These are phyloP conservation scores for Ceyx cyanopectus DNA, from an alignment of 2,113 vertebrate species.

Conservation along the genomic window DNA sequence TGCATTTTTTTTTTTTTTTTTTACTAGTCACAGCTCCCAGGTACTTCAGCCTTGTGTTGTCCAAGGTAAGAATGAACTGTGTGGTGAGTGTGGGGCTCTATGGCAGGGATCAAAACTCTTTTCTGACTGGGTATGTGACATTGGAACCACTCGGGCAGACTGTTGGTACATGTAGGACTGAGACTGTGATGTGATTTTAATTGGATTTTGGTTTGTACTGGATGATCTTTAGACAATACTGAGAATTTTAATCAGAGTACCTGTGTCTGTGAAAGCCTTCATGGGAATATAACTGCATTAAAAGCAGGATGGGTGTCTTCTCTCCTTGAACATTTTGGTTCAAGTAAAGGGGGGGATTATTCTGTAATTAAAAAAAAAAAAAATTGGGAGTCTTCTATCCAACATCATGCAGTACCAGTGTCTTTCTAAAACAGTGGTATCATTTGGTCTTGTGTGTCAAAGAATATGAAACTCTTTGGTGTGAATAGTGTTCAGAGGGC, in stretches of 20 bases:
- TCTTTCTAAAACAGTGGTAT: not conserved
- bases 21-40: not conserved
- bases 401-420: not conserved
- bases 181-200: constrained; percentile 15
- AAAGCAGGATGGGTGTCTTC: not conserved
- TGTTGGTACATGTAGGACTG: not conserved
- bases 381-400: not conserved
- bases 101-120: not conserved
- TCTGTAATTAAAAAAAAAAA: not conserved
- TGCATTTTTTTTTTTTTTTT: not conserved
- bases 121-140: not conserved
- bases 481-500: not conserved
- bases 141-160: not conserved
- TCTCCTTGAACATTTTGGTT: not conserved
- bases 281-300: not conserved
- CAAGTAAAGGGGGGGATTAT: not conserved
- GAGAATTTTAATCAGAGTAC: constrained; percentile 16
- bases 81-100: not conserved
- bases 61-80: not conserved
- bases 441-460: not conserved
- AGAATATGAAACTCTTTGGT: not conserved
- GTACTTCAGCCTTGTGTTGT: not conserved
- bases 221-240: not conserved
- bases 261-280: not conserved
- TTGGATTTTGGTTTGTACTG: constrained; percentile 35